These are phyloP conservation scores for Neolamprologus falcicula DNA, from an alignment of 2,113 vertebrate species.

Conservation along the genomic window DNA sequence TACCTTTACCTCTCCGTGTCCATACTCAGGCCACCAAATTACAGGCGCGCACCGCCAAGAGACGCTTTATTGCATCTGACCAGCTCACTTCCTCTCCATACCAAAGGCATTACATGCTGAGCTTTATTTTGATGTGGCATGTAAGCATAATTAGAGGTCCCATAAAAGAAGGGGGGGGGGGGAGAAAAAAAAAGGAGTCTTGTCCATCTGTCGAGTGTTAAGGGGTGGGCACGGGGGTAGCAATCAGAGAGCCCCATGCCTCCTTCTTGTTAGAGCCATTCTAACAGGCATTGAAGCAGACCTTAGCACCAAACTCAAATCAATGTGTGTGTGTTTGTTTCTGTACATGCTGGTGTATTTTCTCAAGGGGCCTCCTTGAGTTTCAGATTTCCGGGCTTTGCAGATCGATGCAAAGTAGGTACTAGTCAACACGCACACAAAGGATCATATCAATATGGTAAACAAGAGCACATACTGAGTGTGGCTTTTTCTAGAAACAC, in stretches of 20 bases:
- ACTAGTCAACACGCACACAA: constrained; percentile 14
- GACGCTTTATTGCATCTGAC: constrained; percentile 67
- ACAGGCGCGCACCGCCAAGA: constrained; percentile 51
- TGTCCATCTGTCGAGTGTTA: constrained; percentile 73
- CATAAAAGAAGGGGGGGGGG: constrained; percentile 42
- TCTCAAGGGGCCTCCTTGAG: constrained; percentile 34
- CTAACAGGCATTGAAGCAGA: constrained; percentile 24
- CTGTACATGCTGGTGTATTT: constrained; percentile 12
- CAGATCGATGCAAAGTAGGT: constrained; percentile 59
- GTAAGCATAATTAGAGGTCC: constrained; percentile 74
- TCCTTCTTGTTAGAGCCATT: constrained; percentile 33
- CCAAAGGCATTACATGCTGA: constrained; percentile 69
- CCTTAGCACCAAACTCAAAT: constrained; percentile 1
- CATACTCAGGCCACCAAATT: constrained; percentile 56
- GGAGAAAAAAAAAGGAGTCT: constrained; percentile 13
- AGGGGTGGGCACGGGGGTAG: constrained; percentile 24
- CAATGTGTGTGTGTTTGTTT: constrained; percentile 17
- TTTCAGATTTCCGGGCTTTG: constrained; percentile 58
- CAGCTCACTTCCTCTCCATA: constrained; percentile 64
- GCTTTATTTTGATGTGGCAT: constrained; percentile 68
- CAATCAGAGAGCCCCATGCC: constrained; percentile 10
- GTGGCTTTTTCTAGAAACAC: constrained; percentile 6
- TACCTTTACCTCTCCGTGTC: constrained; percentile 43
- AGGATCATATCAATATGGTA: constrained; percentile 15
- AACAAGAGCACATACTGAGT: constrained; percentile 23